Percentiles rank a stretch among this genome's conserved stretches.
Conservation (phyloP, 2,797 vertebrate species). For the Amblyraja radiata region DNA sequence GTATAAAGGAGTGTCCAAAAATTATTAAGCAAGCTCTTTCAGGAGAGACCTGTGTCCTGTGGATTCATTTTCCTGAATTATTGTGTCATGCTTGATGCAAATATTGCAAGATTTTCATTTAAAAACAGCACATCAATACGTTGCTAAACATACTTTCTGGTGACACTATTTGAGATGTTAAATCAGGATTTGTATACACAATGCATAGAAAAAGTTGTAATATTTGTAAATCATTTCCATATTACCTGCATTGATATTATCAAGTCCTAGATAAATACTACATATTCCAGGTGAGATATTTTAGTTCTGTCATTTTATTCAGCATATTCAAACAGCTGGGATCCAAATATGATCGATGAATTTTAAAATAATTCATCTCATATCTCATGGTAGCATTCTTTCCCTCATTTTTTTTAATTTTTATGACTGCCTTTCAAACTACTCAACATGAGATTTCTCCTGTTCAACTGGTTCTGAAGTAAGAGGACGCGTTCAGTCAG, state of each 20-base stretch:
- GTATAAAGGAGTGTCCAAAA: background rate
- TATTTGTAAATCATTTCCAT: background rate
- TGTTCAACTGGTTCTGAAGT: background rate
- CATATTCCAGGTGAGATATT: background rate
- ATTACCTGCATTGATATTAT: background rate
- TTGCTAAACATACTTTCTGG: background rate
- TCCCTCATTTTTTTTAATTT: background rate
- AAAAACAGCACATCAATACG: background rate
- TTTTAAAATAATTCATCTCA: background rate
- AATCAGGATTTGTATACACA: conserved; percentile 1
- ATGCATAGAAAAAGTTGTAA: background rate
- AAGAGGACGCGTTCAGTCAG: background rate
- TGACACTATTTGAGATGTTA: background rate
- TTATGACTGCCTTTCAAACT: background rate
- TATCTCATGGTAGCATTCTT: background rate
- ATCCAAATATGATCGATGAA: background rate
- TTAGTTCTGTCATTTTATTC: background rate
- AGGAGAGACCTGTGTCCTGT: background rate
- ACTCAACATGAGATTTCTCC: background rate
- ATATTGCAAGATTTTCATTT: background rate
- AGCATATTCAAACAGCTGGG: background rate
- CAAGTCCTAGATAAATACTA: background rate
- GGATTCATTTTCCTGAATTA: background rate
- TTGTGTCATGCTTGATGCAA: background rate
- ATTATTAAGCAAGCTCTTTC: background rate